A percentile compares a stretch with the other conserved stretches of the same genome.
Evolutionary conservation across 2,888 invertebrate species (phyloP).

Genomic region (Leucophenga montana): DNA sequence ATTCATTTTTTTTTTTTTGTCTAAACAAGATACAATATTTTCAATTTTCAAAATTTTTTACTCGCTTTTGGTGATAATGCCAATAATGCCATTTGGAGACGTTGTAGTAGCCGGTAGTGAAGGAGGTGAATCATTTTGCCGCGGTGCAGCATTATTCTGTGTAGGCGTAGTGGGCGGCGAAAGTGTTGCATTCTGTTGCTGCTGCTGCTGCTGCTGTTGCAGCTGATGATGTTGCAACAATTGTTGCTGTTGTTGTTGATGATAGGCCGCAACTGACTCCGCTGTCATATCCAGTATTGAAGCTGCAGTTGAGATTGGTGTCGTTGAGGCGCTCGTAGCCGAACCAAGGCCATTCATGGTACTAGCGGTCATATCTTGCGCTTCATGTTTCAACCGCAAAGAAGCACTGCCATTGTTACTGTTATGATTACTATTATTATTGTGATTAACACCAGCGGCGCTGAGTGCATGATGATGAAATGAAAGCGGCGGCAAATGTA

Average conservation of each 20-base stretch:
- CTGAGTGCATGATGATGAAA: constrained; percentile 68
- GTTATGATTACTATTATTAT: constrained; percentile 49
- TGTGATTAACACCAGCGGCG: constrained; percentile 52
- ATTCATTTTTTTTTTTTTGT: too few species aligned
- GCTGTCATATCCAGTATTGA: constrained; percentile 50
- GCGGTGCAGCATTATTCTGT: constrained; percentile 43
- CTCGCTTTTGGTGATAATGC: constrained; percentile 52
- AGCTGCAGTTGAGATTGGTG: constrained; percentile 48
- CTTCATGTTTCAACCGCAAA: constrained; percentile 66
- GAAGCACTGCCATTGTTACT: constrained; percentile 53
- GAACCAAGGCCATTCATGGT: constrained; percentile 70
- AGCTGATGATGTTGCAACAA: constrained; percentile 41
- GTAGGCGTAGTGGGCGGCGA: constrained; percentile 69
- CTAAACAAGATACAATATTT: too few species aligned
- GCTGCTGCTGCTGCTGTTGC: constrained; percentile 46
- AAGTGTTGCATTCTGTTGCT: constrained; percentile 55
- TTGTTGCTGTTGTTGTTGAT: constrained; percentile 58
- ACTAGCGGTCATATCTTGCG: constrained; percentile 72
- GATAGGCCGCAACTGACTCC: constrained; percentile 58
- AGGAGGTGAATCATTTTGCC: constrained; percentile 45
- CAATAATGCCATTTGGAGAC: neutral
- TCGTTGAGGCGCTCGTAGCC: constrained; percentile 21
- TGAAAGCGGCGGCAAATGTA: constrained; percentile 74
- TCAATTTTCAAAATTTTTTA: constrained; percentile 34
- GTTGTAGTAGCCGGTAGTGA: constrained; percentile 32